A percentile compares a stretch with the other conserved stretches of the same genome.
These are phyloP conservation scores for Cheilosia scutellata DNA, from an alignment of 2,888 invertebrate genomes.

Conservation along the genomic window DNA sequence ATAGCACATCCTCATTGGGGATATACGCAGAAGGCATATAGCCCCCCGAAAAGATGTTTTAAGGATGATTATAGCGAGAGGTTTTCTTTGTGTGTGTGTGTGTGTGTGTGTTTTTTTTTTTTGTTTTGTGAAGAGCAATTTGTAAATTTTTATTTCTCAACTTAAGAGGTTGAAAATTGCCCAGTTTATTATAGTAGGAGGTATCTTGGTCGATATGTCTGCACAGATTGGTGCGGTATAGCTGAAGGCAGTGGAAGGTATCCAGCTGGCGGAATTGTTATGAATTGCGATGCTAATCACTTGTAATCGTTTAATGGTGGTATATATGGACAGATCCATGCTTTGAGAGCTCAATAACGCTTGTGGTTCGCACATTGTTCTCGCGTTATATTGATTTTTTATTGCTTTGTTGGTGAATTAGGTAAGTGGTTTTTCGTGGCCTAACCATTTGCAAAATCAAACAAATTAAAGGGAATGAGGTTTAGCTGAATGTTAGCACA, in stretches of 20 bases:
- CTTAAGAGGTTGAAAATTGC: constrained; percentile 70
- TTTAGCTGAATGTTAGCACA: not conserved
- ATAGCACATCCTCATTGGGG: constrained; percentile 26
- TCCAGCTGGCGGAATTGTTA: constrained; percentile 69
- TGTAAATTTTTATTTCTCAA: constrained; percentile 69
- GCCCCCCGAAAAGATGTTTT: constrained; percentile 55
- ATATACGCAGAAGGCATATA: constrained; percentile 29
- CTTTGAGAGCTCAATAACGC: constrained; percentile 69
- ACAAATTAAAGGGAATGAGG: not conserved
- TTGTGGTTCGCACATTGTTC: constrained; percentile 56
- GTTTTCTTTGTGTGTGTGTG: constrained; percentile 1
- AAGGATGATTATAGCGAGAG: constrained; percentile 56
- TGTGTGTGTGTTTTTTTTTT: constrained; percentile 20
- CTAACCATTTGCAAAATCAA: not conserved
- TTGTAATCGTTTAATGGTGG: constrained; percentile 66
- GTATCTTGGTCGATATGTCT: constrained; percentile 38
- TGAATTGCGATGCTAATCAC: constrained; percentile 74
- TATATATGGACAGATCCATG: not conserved
- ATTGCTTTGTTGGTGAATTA: constrained; percentile 37
- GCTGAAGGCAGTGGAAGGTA: constrained; percentile 39
- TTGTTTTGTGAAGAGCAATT: constrained; percentile 52
- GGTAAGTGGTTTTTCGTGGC: constrained; percentile 5
- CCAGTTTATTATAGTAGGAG: constrained; percentile 51
- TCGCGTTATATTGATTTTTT: constrained; percentile 44
- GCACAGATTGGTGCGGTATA: constrained; percentile 28